phyloP scores from a whole-genome alignment of 2,113 vertebrate species.

The Procavia capensis region DNA sequence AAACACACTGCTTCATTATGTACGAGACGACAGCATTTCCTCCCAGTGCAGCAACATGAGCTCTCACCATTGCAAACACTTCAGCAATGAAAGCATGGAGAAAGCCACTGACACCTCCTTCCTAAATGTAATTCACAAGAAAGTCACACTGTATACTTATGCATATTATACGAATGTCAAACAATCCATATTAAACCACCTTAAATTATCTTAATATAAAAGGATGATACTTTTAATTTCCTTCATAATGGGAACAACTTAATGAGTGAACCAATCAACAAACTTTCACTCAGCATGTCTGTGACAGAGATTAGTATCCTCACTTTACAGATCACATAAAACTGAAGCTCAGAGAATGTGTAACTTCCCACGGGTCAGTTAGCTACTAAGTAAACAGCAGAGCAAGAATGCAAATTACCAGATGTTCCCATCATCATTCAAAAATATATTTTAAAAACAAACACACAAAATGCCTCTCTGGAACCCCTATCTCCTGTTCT shows the following conservation, averaged over 20 bases:
- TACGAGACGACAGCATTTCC: constrained; percentile 98
- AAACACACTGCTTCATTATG: constrained; percentile 99
- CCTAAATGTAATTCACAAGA: constrained; percentile 83
- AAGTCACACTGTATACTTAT: not conserved
- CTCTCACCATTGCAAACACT: constrained; percentile 98
- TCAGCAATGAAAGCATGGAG: constrained; percentile 98
- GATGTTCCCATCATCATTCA: not conserved
- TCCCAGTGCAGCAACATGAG: constrained; percentile 96
- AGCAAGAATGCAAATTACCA: not conserved
- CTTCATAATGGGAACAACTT: not conserved
- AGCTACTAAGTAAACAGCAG: not conserved
- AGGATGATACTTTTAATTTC: not conserved
- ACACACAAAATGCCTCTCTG: not conserved
- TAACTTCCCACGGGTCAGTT: not conserved
- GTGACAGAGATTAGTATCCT: not conserved
- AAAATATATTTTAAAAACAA: not conserved
- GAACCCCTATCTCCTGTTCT: not conserved
- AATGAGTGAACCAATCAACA: not conserved
- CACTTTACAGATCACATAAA: not conserved
- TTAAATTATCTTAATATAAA: not conserved
- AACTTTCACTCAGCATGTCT: not conserved
- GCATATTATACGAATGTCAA: not conserved
- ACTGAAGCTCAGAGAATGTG: not conserved
- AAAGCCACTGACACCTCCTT: constrained; percentile 98
- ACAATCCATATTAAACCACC: not conserved